A percentile compares a stretch with the other conserved stretches of the same genome.
phyloP scores from a whole-genome alignment of 1,140 invertebrate genomes.

The Colletes gigas region DNA sequence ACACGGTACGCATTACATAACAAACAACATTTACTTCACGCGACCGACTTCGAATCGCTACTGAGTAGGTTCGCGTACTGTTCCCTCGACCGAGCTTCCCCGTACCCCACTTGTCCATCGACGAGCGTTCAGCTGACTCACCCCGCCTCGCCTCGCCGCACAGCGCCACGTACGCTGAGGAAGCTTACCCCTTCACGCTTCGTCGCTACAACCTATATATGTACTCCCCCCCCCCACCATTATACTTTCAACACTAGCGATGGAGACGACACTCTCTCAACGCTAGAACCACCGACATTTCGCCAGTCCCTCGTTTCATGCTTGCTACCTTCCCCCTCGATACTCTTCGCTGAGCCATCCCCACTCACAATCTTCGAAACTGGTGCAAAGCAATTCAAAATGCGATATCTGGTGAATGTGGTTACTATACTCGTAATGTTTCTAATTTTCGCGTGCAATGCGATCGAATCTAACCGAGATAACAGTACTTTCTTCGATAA shows the following conservation, averaged over 20 bases:
- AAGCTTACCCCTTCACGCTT: conserved; percentile 51
- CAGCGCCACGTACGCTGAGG: conserved; percentile 43
- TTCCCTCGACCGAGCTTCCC: conserved; percentile 46
- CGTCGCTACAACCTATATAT: conserved; percentile 17
- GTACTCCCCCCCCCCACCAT: background rate
- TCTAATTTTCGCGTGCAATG: too few relatives aligned
- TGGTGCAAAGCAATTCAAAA: too few relatives aligned
- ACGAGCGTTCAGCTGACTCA: conserved; percentile 55
- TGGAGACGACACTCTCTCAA: background rate
- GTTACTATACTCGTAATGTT: too few relatives aligned
- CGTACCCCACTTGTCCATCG: conserved; percentile 29
- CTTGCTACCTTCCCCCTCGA: too few relatives aligned
- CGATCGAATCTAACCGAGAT: too few relatives aligned
- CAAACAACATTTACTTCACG: conserved; percentile 34
- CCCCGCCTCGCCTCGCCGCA: conserved; percentile 55
- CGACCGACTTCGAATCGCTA: conserved; percentile 69
- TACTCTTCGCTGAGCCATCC: too few relatives aligned
- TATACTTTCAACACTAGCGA: conserved; percentile 8
- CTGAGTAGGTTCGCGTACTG: conserved; percentile 56
- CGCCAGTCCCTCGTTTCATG: too few relatives aligned
- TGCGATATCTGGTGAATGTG: too few relatives aligned
- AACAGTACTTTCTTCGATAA: too few relatives aligned
- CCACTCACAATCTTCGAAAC: too few relatives aligned
- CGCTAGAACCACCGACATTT: too few relatives aligned
- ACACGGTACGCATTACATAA: background rate